These are phyloP conservation scores for Drosophila bipectinata DNA, from an alignment of 1,140 invertebrate genomes.

Conservation along the genomic window DNA sequence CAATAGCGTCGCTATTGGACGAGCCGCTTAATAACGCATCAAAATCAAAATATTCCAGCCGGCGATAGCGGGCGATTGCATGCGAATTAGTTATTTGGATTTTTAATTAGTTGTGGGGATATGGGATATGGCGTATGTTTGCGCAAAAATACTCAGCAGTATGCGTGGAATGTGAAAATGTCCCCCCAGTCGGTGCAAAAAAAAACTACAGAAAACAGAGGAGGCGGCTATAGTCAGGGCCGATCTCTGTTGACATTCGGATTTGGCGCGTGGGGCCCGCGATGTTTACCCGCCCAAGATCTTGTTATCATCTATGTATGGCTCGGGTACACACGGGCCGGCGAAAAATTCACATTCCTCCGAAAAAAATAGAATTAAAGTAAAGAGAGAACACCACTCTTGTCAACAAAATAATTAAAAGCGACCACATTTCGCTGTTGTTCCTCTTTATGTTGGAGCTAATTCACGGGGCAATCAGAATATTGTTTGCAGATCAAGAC, in stretches of 20 bases:
- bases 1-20: conserved; percentile 45
- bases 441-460: conserved; percentile 52
- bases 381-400: conserved; percentile 55
- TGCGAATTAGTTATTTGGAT: conserved; percentile 52
- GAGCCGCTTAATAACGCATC: conserved; percentile 72
- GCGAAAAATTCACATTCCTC: conserved; percentile 63
- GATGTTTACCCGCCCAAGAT: conserved; percentile 67
- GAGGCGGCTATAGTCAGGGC: conserved; percentile 26
- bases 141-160: conserved; percentile 57
- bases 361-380: conserved; percentile 53
- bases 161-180: conserved; percentile 68
- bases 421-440: conserved; percentile 29
- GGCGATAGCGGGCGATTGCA: conserved; percentile 4
- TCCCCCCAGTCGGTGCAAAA: conserved; percentile 58
- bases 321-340: conserved; percentile 26
- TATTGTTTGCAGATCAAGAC: conserved; percentile 32
- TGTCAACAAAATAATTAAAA: conserved; percentile 74
- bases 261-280: conserved; percentile 61
- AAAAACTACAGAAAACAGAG: conserved; percentile 19
- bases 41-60: conserved; percentile 53
- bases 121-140: conserved; percentile 27
- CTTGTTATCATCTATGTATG: conserved; percentile 47
- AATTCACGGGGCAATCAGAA: conserved; percentile 54
- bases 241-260: conserved; percentile 62
- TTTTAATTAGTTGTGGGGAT: conserved; percentile 71